Conservation (phyloP, 2,797 vertebrate species). For the Pseudochaenichthys georgianus region DNA sequence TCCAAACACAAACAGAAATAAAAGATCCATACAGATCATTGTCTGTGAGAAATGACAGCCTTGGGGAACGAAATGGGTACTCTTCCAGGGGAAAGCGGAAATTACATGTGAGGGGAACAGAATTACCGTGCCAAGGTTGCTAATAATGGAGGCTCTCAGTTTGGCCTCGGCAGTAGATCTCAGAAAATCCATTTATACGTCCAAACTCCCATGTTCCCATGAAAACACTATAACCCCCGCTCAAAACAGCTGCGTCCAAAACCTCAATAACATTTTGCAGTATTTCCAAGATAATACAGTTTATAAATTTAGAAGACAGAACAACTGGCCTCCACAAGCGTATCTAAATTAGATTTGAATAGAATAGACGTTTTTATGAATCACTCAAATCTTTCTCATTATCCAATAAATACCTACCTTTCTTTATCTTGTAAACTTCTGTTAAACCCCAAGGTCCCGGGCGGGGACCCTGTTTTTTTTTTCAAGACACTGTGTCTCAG, state of each 20-base stretch:
- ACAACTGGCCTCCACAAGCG: neutral
- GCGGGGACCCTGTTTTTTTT: too few relatives aligned
- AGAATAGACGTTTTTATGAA: neutral
- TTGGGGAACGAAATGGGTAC: conserved; percentile 16
- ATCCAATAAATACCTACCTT: neutral
- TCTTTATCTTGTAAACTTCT: neutral
- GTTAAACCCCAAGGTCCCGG: too few relatives aligned
- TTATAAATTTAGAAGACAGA: neutral
- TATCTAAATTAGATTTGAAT: neutral
- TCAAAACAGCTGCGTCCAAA: conserved; percentile 2
- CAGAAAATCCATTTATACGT: conserved; percentile 21
- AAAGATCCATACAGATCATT: conserved; percentile 46
- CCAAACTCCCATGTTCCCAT: neutral
- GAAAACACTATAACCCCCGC: conserved; percentile 9
- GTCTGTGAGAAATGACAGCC: conserved; percentile 36
- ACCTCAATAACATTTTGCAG: neutral
- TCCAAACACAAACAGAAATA: conserved; percentile 44
- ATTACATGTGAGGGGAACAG: conserved; percentile 40
- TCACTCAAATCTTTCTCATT: neutral
- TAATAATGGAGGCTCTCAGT: conserved; percentile 33
- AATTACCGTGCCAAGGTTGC: conserved; percentile 3
- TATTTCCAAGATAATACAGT: conserved; percentile 6
- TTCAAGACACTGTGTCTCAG: too few relatives aligned
- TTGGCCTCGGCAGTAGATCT: conserved; percentile 20
- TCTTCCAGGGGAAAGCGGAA: conserved; percentile 47